Percentiles rank a stretch among this genome's conserved stretches.
phyloP scores from a whole-genome alignment of 92 coral and sea anemone genomes.

The Phenganax subtilis region DNA sequence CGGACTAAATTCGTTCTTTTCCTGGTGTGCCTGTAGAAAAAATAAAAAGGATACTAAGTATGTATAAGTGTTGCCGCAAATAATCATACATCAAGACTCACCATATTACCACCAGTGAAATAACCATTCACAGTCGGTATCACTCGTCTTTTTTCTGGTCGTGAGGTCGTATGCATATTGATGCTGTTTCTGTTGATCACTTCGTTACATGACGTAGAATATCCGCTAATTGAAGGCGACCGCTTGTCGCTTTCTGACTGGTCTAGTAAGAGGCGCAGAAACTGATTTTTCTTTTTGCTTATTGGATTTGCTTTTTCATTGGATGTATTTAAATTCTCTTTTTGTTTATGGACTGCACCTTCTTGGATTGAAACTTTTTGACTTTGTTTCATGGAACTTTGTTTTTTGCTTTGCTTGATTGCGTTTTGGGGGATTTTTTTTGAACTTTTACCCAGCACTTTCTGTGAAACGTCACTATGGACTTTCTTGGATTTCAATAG shows the following conservation, averaged over 20 bases:
- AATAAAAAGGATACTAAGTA: background rate
- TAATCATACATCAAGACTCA: background rate
- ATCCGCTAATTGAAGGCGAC: background rate
- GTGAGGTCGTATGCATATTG: background rate
- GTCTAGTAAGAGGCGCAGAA: conserved; percentile 15
- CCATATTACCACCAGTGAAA: background rate
- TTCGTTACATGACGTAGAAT: conserved; percentile 5
- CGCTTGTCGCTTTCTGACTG: background rate
- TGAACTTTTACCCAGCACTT: background rate
- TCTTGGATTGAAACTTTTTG: background rate
- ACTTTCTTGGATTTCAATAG: conserved; percentile 17
- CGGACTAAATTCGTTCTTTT: background rate
- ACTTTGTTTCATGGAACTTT: background rate
- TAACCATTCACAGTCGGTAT: conserved; percentile 6
- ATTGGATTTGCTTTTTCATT: background rate
- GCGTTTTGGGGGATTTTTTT: background rate
- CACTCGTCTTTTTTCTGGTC: background rate
- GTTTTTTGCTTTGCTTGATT: background rate
- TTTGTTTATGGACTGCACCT: background rate
- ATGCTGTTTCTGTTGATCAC: background rate
- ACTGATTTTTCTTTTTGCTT: background rate
- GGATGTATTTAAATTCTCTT: background rate
- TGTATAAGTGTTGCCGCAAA: background rate
- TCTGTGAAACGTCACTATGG: conserved; percentile 14
- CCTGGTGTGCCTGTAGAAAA: background rate